phyloP scores from a whole-genome alignment of 1,140 invertebrate genomes.

The Colletes gigas region DNA sequence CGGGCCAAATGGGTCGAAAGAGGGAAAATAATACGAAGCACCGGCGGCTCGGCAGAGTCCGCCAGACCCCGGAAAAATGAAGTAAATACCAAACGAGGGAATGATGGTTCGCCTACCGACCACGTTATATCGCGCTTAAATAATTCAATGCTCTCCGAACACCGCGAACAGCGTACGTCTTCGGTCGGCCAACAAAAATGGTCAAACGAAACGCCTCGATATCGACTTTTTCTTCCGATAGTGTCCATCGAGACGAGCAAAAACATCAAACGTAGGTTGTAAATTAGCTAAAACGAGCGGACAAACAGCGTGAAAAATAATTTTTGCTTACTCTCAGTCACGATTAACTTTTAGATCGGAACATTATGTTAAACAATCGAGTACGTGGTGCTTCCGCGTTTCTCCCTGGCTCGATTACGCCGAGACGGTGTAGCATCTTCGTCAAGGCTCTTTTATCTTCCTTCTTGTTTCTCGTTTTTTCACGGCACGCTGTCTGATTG shows the following conservation, averaged over 20 bases:
- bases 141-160: neutral
- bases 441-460: slow-evolving; percentile 22
- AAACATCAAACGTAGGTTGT: neutral
- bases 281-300: neutral
- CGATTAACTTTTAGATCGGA: too few species aligned
- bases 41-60: neutral
- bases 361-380: slow-evolving; percentile 20
- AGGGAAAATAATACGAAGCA: slow-evolving; percentile 6
- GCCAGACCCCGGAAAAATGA: neutral
- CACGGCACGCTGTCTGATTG: slow-evolving; percentile 27
- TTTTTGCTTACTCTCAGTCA: too few species aligned
- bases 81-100: neutral
- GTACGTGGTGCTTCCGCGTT: neutral
- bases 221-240: too few species aligned
- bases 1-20: slow-evolving; percentile 24
- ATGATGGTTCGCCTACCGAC: neutral
- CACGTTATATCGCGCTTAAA: neutral
- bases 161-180: neutral
- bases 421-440: neutral
- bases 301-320: too few species aligned
- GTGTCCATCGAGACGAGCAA: too few species aligned
- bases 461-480: neutral
- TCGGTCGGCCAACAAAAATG: neutral
- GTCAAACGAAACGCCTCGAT: too few species aligned
- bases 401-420: slow-evolving; percentile 29